Evolutionary conservation across 2,113 vertebrate genomes (phyloP).

Genomic region (Sebastes schlegelii): DNA sequence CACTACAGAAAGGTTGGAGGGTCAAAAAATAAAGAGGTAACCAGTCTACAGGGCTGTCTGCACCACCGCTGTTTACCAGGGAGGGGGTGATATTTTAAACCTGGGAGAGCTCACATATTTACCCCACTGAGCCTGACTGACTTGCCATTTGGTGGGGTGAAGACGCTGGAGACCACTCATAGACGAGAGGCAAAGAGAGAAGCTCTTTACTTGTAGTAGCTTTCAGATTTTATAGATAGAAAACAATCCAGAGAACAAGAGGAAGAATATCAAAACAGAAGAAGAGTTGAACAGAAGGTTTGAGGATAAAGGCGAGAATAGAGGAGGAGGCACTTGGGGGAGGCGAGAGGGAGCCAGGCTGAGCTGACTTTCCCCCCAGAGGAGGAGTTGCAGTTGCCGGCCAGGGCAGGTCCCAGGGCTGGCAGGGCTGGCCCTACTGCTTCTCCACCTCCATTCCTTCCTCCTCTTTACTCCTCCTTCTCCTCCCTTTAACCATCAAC

Average conservation of each 20-base stretch:
- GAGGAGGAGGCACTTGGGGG: slow-evolving; percentile 40
- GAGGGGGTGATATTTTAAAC: slow-evolving; percentile 77
- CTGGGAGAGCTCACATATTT: slow-evolving; percentile 82
- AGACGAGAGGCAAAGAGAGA: slow-evolving; percentile 49
- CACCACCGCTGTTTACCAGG: slow-evolving; percentile 82
- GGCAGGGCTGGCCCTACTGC: slow-evolving; percentile 83
- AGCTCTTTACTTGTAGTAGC: slow-evolving; percentile 13
- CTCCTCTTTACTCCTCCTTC: slow-evolving; percentile 67
- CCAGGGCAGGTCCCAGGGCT: slow-evolving; percentile 81
- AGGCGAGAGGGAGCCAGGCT: slow-evolving; percentile 70
- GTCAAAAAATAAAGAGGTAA: slow-evolving; percentile 91
- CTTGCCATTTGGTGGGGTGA: slow-evolving; percentile 81
- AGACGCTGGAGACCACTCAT: slow-evolving; percentile 68
- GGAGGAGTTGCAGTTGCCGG: slow-evolving; percentile 81
- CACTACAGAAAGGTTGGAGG: slow-evolving; percentile 86
- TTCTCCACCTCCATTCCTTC: slow-evolving; percentile 80
- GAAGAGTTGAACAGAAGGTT: slow-evolving; percentile 39
- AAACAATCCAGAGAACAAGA: slow-evolving; percentile 22
- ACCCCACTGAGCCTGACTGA: slow-evolving; percentile 77
- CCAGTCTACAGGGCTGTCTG: slow-evolving; percentile 83
- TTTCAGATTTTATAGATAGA: slow-evolving; percentile 17
- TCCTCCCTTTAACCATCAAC: slow-evolving; percentile 55
- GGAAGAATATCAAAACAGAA: slow-evolving; percentile 15
- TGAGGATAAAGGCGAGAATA: slow-evolving; percentile 28
- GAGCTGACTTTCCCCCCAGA: slow-evolving; percentile 77